Evolutionary conservation across 1,140 invertebrate genomes (phyloP).

Genomic region (Bombus affinis): DNA sequence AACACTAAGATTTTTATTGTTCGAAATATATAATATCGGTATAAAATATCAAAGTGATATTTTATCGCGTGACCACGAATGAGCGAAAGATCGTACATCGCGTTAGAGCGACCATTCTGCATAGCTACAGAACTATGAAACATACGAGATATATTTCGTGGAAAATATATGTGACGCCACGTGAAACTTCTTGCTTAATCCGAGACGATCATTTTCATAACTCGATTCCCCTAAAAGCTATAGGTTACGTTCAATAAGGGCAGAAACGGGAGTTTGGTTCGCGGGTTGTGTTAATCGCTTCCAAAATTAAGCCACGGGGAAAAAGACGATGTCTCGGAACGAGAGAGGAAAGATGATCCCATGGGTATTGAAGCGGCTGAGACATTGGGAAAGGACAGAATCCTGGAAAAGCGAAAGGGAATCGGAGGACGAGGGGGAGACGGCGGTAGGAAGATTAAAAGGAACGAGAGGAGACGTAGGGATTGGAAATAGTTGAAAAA

Average conservation of each 20-base stretch:
- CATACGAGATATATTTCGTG: background rate
- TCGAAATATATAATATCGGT: no score
- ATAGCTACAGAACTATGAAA: background rate
- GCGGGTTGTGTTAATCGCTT: slow-evolving; percentile 1
- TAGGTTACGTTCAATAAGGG: slow-evolving; percentile 6
- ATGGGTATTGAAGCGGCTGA: background rate
- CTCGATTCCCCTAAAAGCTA: background rate
- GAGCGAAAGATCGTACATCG: background rate
- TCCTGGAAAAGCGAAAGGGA: slow-evolving; percentile 5
- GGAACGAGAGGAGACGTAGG: background rate
- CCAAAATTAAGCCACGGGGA: slow-evolving; percentile 8
- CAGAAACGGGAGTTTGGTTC: background rate
- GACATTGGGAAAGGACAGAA: background rate
- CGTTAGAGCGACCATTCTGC: no score
- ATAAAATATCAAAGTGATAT: background rate
- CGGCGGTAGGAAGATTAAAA: background rate
- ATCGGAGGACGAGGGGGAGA: background rate
- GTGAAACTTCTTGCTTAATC: background rate
- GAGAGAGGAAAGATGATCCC: background rate
- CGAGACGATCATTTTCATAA: background rate
- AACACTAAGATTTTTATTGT: no score
- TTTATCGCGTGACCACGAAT: background rate
- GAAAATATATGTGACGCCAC: background rate
- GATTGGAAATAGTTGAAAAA: background rate
- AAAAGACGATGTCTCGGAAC: background rate